phyloP scores from a whole-genome alignment of 2,797 vertebrate genomes.

The Gallinago stenura region DNA sequence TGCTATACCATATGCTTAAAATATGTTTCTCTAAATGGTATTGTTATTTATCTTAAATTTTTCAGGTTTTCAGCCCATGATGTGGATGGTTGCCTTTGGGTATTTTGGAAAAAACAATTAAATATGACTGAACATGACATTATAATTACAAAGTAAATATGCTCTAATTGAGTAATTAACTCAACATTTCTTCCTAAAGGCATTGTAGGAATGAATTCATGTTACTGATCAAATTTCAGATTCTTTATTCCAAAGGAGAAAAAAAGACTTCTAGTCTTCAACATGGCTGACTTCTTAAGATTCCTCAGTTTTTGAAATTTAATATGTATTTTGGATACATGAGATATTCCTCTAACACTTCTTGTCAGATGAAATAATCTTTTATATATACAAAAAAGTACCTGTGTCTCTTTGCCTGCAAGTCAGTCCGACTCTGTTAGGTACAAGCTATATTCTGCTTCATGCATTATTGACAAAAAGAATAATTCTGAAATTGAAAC shows the following conservation, averaged over 20 bases:
- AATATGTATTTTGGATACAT: not conserved
- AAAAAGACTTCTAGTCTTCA: not conserved
- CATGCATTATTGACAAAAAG: not conserved
- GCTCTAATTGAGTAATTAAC: constrained; percentile 77
- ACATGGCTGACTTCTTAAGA: not conserved
- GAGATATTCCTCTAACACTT: not conserved
- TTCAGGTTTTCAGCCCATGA: constrained; percentile 17
- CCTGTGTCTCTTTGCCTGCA: not conserved
- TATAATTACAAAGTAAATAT: constrained; percentile 76
- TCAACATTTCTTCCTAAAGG: constrained; percentile 75
- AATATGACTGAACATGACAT: constrained; percentile 70
- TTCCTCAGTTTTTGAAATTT: not conserved
- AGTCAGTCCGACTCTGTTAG: not conserved
- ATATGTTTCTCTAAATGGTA: not conserved
- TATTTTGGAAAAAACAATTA: constrained; percentile 74
- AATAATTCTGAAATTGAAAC: constrained; percentile 6
- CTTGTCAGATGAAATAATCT: not conserved
- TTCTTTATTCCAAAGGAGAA: not conserved
- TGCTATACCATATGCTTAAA: not conserved
- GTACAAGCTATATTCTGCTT: not conserved
- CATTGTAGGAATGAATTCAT: constrained; percentile 54
- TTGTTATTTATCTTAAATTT: constrained; percentile 17
- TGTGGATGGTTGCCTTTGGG: constrained; percentile 34
- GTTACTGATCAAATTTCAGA: constrained; percentile 63
- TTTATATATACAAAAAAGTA: not conserved